Conservation (phyloP, 2,797 vertebrate genomes). For the Nannoperca australis region DNA sequence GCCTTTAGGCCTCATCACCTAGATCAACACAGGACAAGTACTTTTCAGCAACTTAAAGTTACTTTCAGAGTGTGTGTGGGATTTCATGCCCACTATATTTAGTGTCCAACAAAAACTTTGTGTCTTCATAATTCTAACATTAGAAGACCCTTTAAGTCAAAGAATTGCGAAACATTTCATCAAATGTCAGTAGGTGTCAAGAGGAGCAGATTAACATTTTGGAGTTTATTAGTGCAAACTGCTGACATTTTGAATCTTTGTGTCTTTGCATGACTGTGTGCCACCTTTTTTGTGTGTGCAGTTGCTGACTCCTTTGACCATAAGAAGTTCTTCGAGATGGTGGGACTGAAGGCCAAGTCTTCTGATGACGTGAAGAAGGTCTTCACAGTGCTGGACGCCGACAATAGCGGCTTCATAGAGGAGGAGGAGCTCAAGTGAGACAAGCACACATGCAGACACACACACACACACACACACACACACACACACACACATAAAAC, state of each 20-base stretch:
- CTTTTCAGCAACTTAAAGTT: neutral
- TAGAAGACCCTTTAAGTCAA: neutral
- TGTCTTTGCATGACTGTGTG: neutral
- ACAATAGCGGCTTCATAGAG: constrained; percentile 96
- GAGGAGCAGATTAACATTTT: neutral
- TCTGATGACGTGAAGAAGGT: constrained; percentile 90
- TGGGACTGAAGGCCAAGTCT: constrained; percentile 92
- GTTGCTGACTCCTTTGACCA: constrained; percentile 93
- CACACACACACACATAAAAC: neutral
- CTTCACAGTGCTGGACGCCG: constrained; percentile 93
- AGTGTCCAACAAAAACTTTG: neutral
- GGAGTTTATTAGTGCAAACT: neutral
- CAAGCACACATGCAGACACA: constrained; percentile 1
- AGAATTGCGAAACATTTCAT: neutral
- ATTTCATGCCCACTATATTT: neutral
- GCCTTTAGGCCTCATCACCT: constrained; percentile 31
- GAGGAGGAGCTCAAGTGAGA: constrained; percentile 95
- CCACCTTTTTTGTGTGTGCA: constrained; percentile 57
- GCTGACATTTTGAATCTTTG: neutral
- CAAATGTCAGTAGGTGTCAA: no score
- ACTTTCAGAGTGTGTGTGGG: neutral
- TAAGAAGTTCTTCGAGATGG: constrained; percentile 96
- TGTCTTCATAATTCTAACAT: neutral
- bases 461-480: constrained; percentile 9
- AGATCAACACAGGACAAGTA: constrained; percentile 14